phyloP scores from a whole-genome alignment of 2,797 vertebrate species.

The Thaleichthys pacificus region DNA sequence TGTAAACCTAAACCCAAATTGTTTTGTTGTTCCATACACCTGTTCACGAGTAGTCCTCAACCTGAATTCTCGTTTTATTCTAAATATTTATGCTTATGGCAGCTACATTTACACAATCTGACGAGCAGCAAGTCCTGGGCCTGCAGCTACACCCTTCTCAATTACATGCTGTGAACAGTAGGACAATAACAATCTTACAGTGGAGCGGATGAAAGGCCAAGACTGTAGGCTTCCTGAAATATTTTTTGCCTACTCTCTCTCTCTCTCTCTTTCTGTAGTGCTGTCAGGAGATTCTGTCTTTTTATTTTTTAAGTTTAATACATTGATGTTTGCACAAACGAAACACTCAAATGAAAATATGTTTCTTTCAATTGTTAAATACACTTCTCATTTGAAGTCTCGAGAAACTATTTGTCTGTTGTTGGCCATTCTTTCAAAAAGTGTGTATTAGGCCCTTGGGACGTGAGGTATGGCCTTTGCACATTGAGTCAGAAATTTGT shows the following conservation, averaged over 20 bases:
- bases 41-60: not conserved
- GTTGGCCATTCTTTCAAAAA: no score
- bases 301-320: no score
- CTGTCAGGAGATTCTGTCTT: no score
- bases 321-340: no score
- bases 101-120: slow-evolving; percentile 42
- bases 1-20: not conserved
- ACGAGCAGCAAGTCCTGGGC: slow-evolving; percentile 49
- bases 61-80: slow-evolving; percentile 10
- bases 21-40: not conserved
- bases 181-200: slow-evolving; percentile 48
- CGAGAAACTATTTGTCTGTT: no score
- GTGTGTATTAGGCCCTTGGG: no score
- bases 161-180: slow-evolving; percentile 54
- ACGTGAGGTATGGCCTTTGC: no score
- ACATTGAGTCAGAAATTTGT: no score
- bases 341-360: no score
- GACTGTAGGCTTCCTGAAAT: slow-evolving; percentile 6
- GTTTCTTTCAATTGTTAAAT: no score
- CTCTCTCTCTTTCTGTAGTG: no score
- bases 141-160: slow-evolving; percentile 64
- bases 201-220: slow-evolving; percentile 21
- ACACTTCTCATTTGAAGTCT: no score
- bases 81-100: slow-evolving; percentile 41
- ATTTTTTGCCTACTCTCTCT: not conserved